Evolutionary conservation across 1,140 invertebrate species (phyloP), one percentile per base, ranked within the genome.

Genomic region (Druon quercuslanigerum): DNA sequence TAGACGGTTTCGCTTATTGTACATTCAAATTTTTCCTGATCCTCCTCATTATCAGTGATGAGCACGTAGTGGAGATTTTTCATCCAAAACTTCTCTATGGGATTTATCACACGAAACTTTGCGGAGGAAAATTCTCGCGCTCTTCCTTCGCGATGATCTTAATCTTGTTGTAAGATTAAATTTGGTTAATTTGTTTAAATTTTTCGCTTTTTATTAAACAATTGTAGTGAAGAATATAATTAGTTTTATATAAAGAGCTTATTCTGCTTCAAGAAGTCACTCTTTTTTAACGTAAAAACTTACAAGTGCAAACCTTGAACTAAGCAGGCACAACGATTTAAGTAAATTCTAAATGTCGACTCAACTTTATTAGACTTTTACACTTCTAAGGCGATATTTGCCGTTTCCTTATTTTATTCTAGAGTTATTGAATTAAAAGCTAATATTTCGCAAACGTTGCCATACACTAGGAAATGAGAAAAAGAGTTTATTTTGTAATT

Each of bases 231-330:
- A 9, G 20, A 20, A 25, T 14, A 25, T 14, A 66, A 16, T 40
- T 33, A 40, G 13, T 66, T 66, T 66, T 66, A 40, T 66, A 40
- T 66, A 66, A 66, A 66, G 60, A 66, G 60, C 7, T 66, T 66
- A 66, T 33, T 66, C 13, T 66, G 40, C 40, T 14, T 8, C 8
- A 66, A 66, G 60, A 66, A 33, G 60, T 20, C 14, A 66, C 25
- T 66, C 33, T 66, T 46, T 66, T 66, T 40, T 66, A 66, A 66
- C 60, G 33, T 66, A 66, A 66, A 66, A 66, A 46, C 60, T 66
- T 66, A 66, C 25, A 66, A 66, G 60, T 66, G 60, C 60, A 66
- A 66, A 66, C 60, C 60, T 66, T 66, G 60, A 66, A 66, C 60
- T 66, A 66, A 66, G 40, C 60, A 66, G 60, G 33, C 60, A 66